A percentile compares a stretch with the other conserved stretches of the same genome.
Conservation (phyloP, 2,113 vertebrate genomes). For the Spea multiplicata region DNA sequence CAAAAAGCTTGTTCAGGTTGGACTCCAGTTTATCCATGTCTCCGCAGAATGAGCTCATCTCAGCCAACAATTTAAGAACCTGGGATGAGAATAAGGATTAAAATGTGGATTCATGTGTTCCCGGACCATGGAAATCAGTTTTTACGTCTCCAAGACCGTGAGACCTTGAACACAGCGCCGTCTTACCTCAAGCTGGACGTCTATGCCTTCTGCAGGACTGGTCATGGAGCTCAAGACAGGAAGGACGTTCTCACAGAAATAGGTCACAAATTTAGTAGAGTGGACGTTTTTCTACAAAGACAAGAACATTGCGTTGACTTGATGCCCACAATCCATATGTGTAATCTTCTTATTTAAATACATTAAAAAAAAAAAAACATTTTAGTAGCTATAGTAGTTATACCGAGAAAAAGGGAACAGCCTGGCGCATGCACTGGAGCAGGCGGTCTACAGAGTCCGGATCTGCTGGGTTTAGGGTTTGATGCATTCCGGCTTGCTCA, state of each 20-base stretch:
- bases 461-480: constrained; percentile 86
- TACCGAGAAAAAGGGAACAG: constrained; percentile 93
- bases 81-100: constrained; percentile 52
- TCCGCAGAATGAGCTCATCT: constrained; percentile 97
- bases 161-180: neutral
- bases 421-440: constrained; percentile 93
- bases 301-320: constrained; percentile 11
- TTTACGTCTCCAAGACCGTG: too few relatives aligned
- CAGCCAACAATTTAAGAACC: constrained; percentile 95
- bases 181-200: constrained; percentile 95
- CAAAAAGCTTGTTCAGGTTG: constrained; percentile 93
- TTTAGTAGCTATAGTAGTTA: constrained; percentile 49
- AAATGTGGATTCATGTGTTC: neutral
- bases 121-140: neutral
- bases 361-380: neutral
- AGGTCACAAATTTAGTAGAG: constrained; percentile 94
- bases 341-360: neutral
- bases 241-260: constrained; percentile 94
- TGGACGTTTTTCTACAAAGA: constrained; percentile 94
- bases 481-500: constrained; percentile 91
- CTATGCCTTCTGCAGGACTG: constrained; percentile 87
- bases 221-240: constrained; percentile 88
- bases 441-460: constrained; percentile 92
- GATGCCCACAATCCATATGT: neutral
- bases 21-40: constrained; percentile 98